Conservation (phyloP, 2,797 vertebrate genomes). For the Tragelaphus eurycerus region DNA sequence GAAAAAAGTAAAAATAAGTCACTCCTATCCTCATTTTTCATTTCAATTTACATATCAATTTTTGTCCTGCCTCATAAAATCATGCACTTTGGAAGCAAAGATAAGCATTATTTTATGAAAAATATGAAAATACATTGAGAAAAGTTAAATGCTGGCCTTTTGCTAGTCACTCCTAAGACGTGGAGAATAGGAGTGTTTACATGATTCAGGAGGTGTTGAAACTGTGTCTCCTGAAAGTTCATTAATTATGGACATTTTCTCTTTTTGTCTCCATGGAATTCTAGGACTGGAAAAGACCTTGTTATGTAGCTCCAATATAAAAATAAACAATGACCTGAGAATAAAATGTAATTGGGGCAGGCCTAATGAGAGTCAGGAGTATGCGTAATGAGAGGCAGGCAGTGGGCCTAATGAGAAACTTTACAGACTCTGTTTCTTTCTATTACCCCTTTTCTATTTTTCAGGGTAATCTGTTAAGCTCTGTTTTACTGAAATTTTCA, state of each 20-base stretch:
- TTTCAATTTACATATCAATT: neutral
- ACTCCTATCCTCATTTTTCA: neutral
- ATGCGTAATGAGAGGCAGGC: neutral
- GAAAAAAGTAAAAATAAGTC: neutral
- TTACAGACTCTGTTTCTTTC: neutral
- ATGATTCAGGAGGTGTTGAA: neutral
- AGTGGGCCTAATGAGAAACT: neutral
- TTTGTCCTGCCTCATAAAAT: neutral
- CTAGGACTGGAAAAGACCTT: neutral
- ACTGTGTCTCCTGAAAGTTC: neutral
- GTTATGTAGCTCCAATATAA: constrained; percentile 17
- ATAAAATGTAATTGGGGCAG: neutral
- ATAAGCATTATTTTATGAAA: constrained; percentile 3
- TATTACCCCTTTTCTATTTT: neutral
- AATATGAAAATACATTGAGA: neutral
- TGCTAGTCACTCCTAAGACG: neutral
- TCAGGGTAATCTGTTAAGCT: neutral
- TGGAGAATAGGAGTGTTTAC: neutral
- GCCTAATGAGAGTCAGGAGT: neutral
- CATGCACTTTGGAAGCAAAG: neutral
- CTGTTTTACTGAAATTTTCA: neutral
- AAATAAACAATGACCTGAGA: constrained; percentile 37
- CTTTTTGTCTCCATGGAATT: constrained; percentile 22
- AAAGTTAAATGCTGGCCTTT: neutral
- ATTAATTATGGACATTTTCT: constrained; percentile 41